Conservation (phyloP, 2,113 vertebrate species). For the Panthera uncia region DNA sequence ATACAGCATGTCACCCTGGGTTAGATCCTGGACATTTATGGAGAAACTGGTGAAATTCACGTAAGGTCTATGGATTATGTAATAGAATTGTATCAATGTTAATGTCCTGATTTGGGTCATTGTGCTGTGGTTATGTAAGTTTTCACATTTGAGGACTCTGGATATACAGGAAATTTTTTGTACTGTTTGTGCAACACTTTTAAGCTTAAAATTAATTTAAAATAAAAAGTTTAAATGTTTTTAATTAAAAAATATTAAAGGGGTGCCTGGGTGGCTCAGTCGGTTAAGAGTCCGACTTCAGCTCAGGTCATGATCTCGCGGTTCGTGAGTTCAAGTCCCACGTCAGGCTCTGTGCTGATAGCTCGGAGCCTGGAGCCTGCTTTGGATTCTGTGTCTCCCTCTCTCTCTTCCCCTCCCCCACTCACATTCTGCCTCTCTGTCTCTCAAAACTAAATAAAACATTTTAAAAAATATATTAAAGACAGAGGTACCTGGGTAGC, state of each 20-base stretch:
- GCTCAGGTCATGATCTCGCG: too few relatives aligned
- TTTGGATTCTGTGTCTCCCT: too few relatives aligned
- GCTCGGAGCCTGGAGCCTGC: too few relatives aligned
- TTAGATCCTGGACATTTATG: neutral
- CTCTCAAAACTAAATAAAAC: too few relatives aligned
- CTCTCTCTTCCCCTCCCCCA: too few relatives aligned
- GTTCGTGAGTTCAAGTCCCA: too few relatives aligned
- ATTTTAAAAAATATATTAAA: neutral
- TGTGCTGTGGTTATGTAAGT: neutral
- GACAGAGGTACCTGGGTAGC: too few relatives aligned
- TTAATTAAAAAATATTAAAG: neutral
- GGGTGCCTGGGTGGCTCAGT: too few relatives aligned
- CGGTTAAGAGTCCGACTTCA: too few relatives aligned
- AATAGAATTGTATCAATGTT: neutral
- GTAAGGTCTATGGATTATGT: neutral
- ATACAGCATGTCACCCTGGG: neutral
- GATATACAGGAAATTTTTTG: neutral
- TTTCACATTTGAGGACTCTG: neutral
- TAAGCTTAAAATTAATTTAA: slow-evolving; percentile 17
- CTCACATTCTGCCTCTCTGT: too few relatives aligned
- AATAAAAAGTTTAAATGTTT: neutral
- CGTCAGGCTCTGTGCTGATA: too few relatives aligned
- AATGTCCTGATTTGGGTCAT: slow-evolving; percentile 23
- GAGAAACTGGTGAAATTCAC: neutral
- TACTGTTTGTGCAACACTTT: neutral